Evolutionary conservation across 2,113 vertebrate genomes (phyloP).

Genomic region (Salminus brasiliensis): DNA sequence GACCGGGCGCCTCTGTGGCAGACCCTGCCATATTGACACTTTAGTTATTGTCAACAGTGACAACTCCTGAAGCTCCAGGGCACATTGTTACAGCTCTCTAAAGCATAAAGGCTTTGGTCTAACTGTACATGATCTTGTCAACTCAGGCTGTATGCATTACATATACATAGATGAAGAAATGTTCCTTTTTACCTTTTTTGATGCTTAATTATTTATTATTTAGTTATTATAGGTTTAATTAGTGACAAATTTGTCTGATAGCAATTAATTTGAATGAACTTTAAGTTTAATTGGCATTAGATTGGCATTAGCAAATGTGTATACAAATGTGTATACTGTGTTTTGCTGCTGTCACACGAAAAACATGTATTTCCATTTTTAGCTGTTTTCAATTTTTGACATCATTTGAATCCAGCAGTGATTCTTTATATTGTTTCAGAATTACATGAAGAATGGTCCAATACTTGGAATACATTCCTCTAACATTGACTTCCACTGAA

Average conservation of each 20-base stretch:
- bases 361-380: too few species aligned
- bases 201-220: background rate
- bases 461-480: too few species aligned
- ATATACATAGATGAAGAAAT: background rate
- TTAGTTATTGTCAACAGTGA: conserved; percentile 63
- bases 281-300: too few species aligned
- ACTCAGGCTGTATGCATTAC: background rate
- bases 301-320: too few species aligned
- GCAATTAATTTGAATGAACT: background rate
- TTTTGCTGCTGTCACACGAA: too few species aligned
- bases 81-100: conserved; percentile 4
- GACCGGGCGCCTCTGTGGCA: conserved; percentile 69
- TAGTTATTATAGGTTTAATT: background rate
- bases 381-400: too few species aligned
- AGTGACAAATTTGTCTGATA: background rate
- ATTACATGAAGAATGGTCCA: too few species aligned
- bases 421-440: too few species aligned
- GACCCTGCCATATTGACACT: conserved; percentile 67
- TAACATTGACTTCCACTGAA: too few species aligned
- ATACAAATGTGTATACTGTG: too few species aligned
- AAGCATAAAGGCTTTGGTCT: conserved; percentile 7
- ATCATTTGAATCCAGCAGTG: too few species aligned
- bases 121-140: background rate
- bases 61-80: conserved; percentile 57
- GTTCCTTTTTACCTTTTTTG: background rate